These are phyloP conservation scores for Lamellibrachia luymesi DNA, from an alignment of 1,140 invertebrate genomes.

Conservation along the genomic window DNA sequence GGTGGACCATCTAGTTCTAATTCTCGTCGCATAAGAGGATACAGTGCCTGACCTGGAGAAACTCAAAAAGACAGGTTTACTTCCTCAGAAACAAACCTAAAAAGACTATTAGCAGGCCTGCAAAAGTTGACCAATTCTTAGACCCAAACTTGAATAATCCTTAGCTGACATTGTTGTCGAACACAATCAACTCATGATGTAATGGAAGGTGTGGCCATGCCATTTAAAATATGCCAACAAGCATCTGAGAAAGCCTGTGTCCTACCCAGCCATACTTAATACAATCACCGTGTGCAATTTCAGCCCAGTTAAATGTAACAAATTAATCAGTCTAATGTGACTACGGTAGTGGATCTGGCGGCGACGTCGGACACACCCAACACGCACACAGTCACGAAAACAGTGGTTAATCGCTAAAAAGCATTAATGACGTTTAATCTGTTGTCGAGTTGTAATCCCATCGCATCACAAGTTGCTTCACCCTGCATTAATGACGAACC, in stretches of 20 bases:
- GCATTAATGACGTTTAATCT: neutral
- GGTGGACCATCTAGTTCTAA: too few relatives aligned
- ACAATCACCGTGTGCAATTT: neutral
- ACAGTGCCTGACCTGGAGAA: too few relatives aligned
- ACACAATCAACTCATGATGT: neutral
- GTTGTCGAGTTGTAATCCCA: neutral
- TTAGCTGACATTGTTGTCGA: neutral
- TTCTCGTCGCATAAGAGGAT: too few relatives aligned
- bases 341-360: neutral
- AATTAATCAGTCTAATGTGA: conserved; percentile 5
- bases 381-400: neutral
- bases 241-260: neutral
- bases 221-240: neutral
- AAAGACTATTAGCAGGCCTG: neutral
- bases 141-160: neutral
- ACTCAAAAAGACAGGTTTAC: too few relatives aligned
- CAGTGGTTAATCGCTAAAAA: neutral
- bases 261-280: neutral
- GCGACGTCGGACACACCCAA: neutral
- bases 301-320: neutral
- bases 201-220: neutral
- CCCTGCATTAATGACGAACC: neutral
- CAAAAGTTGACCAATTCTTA: neutral
- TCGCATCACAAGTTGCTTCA: neutral
- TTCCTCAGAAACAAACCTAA: neutral